Evolutionary conservation across 2,888 invertebrate species (phyloP).

Genomic region (Diarsia rubi): DNA sequence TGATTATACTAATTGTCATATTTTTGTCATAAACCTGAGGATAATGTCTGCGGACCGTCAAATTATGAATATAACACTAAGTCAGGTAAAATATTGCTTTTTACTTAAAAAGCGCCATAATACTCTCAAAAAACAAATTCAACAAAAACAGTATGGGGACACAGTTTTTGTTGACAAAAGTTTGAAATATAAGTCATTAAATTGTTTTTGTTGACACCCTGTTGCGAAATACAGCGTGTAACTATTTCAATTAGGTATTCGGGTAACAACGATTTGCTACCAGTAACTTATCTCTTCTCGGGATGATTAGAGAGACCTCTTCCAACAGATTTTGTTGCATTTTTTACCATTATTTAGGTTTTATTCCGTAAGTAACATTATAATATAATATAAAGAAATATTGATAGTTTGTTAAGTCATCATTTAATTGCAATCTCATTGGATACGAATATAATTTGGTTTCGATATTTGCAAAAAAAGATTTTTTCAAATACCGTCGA

Average conservation of each 20-base stretch:
- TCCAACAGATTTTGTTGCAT: not conserved
- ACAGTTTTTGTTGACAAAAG: constrained; percentile 67
- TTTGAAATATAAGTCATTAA: constrained; percentile 74
- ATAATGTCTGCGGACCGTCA: not conserved
- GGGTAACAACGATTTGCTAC: not conserved
- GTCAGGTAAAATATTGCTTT: not conserved
- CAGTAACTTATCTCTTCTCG: not conserved
- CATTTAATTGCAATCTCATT: not conserved
- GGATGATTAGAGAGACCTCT: not conserved
- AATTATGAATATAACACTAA: not conserved
- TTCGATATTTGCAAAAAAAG: not conserved
- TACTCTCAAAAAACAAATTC: constrained; percentile 15
- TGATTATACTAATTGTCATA: not conserved
- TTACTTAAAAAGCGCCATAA: not conserved
- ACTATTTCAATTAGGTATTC: constrained; percentile 40
- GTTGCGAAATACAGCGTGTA: constrained; percentile 43
- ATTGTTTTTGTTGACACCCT: constrained; percentile 66
- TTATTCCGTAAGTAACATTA: too few relatives aligned
- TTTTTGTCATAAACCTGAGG: constrained; percentile 1
- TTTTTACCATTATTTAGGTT: not conserved
- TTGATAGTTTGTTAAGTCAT: not conserved
- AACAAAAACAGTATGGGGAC: constrained; percentile 9
- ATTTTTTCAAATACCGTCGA: too few relatives aligned
- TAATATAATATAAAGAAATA: not conserved
- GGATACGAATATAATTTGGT: not conserved